Evolutionary conservation across 1,140 invertebrate genomes (phyloP), one percentile per base, ranked within the genome.

Genomic region (Aplysia californica): DNA sequence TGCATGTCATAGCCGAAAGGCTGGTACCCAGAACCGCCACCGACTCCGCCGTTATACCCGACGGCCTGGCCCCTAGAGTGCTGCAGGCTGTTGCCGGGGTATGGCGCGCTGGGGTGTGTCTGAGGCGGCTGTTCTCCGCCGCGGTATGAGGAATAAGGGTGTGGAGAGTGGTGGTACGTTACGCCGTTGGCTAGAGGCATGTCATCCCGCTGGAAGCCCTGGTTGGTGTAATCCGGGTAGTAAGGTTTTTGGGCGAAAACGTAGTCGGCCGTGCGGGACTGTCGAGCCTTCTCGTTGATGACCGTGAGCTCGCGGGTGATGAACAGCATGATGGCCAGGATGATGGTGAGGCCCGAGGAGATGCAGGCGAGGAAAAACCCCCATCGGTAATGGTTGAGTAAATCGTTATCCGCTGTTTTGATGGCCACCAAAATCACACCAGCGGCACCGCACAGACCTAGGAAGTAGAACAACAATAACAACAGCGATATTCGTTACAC

Each of bases 311-410:
- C 59, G 4, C 41, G 2, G 5, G 72, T 50, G 72, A 75, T 75
- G 38, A 75, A 61, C 3, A 75, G 41, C 15, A 75, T 50, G 15
- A 75, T 58, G 21, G 72, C 72, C 38, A 75, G 26, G 3, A 75
- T 41, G 2, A 75, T 1, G 10, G 72, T 39, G 1, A 75, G 38
- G 4, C 59, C 59, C 44, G 36, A 65, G 23, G 61, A 35, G 61
- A 75, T 75, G 31, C 59, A 75, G 31, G 61, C 61, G 10, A 75
- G 4, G 38, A 75, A 65, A 61, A 39, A 65, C 26, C 72, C 72
- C 72, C 72, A 75, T 23, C 33, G 55, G 41, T 75, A 75, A 6
- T 64, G 15, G 2, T 31, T 1, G 21, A 5, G 3, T 3, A 5
- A 1, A 35, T 2, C 21, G 23, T 6, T 5, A 6, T 44, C 35